Evolutionary conservation across 2,113 vertebrate species (phyloP).

Genomic region (Psephotus haematonotus): DNA sequence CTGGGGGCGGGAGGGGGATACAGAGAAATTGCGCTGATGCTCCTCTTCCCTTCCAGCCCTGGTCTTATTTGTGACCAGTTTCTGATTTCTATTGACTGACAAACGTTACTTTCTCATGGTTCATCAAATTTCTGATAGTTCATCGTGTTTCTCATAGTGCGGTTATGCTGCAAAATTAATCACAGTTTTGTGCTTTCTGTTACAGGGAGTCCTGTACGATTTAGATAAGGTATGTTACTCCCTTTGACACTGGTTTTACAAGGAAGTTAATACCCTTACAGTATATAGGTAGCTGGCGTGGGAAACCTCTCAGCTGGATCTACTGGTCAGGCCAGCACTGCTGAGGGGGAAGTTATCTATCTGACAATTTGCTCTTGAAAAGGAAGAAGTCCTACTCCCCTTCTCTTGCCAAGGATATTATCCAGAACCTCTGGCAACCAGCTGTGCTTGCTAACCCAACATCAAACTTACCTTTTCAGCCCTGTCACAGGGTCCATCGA

Average conservation of each 20-base stretch:
- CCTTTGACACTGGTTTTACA: background rate
- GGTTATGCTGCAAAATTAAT: slow-evolving; percentile 18
- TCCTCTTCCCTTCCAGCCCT: background rate
- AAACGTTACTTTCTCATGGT: background rate
- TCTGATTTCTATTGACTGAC: background rate
- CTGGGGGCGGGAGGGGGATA: background rate
- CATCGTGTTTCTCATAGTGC: background rate
- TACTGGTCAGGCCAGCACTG: background rate
- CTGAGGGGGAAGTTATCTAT: background rate
- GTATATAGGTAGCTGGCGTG: background rate
- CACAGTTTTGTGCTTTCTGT: slow-evolving; percentile 22
- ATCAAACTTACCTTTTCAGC: background rate
- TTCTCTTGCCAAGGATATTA: background rate
- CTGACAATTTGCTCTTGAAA: background rate
- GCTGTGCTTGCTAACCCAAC: background rate
- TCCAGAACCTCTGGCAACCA: accelerated
- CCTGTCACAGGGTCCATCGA: background rate
- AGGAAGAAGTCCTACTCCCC: background rate
- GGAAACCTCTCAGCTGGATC: background rate
- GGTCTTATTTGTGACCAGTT: background rate
- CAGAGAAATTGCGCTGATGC: background rate
- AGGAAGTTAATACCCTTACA: accelerated
- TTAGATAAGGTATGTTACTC: slow-evolving; percentile 90
- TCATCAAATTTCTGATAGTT: background rate
- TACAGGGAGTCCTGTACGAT: slow-evolving; percentile 94